Evolutionary conservation across 2,888 invertebrate species (phyloP).

Genomic region (Schizotus pectinicornis): DNA sequence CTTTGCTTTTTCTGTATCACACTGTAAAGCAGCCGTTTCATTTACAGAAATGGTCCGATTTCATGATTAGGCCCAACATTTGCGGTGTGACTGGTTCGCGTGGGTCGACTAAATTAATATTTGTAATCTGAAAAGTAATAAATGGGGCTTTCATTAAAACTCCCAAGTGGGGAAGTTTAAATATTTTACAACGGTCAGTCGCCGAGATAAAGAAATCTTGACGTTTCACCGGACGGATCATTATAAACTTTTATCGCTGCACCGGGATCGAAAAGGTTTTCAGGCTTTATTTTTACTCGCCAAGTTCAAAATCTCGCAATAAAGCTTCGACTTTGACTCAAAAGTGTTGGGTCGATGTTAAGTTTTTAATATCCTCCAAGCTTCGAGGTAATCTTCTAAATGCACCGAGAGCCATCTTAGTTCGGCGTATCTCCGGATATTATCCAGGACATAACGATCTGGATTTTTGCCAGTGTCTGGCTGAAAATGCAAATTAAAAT

Average conservation of each 20-base stretch:
- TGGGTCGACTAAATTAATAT: slow-evolving; percentile 15
- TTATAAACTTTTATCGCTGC: not conserved
- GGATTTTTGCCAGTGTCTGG: slow-evolving; percentile 28
- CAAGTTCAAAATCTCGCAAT: not conserved
- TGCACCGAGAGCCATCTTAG: slow-evolving; percentile 28
- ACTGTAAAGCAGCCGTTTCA: not conserved
- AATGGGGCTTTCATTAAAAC: slow-evolving; percentile 4
- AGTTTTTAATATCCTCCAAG: slow-evolving; percentile 24
- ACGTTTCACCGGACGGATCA: not conserved
- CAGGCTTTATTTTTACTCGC: not conserved
- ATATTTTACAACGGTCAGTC: not conserved
- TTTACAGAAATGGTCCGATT: slow-evolving; percentile 1
- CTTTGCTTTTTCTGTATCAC: not conserved
- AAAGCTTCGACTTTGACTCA: not conserved
- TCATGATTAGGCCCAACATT: slow-evolving; percentile 6
- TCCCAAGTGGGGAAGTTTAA: not conserved
- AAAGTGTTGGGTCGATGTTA: not conserved
- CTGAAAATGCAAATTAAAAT: slow-evolving; percentile 31
- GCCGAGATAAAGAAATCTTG: too few species aligned
- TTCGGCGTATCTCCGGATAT: slow-evolving; percentile 28
- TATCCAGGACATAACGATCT: slow-evolving; percentile 24
- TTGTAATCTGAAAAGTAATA: slow-evolving; percentile 11
- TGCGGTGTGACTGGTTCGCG: slow-evolving; percentile 5
- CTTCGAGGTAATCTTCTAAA: slow-evolving; percentile 24
- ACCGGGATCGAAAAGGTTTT: not conserved